Percentiles rank a stretch among this genome's conserved stretches.
Conservation (phyloP, 2,797 vertebrate genomes). For the Holocentrus rufus region DNA sequence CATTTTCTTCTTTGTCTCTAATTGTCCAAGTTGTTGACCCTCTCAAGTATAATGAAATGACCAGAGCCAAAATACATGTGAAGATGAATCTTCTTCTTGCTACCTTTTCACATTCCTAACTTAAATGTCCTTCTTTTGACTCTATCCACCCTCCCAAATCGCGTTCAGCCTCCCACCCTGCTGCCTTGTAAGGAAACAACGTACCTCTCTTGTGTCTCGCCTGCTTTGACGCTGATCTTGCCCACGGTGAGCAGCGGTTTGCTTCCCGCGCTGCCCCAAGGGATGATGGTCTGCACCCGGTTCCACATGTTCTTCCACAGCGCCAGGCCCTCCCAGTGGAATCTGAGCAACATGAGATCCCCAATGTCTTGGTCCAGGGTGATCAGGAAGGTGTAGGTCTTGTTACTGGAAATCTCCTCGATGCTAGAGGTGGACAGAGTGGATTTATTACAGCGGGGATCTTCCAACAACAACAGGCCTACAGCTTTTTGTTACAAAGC, state of each 20-base stretch:
- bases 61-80: background rate
- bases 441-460: background rate
- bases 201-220: constrained; percentile 92
- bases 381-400: constrained; percentile 90
- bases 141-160: background rate
- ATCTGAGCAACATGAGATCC: constrained; percentile 86
- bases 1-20: background rate
- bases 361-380: constrained; percentile 91
- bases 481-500: background rate
- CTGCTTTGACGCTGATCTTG: constrained; percentile 87
- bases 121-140: background rate
- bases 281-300: constrained; percentile 87
- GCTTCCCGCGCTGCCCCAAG: constrained; percentile 77
- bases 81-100: background rate
- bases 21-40: background rate
- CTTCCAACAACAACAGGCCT: constrained; percentile 4
- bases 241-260: constrained; percentile 84
- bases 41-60: background rate
- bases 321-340: constrained; percentile 86
- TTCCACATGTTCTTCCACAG: constrained; percentile 90
- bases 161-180: background rate
- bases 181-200: constrained; percentile 23
- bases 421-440: constrained; percentile 69
- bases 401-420: constrained; percentile 85
- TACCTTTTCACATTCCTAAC: background rate